A percentile compares a stretch with the other conserved stretches of the same genome.
Evolutionary conservation across 2,888 invertebrate genomes (phyloP).

Genomic region (Eumacrocentrus americanus): DNA sequence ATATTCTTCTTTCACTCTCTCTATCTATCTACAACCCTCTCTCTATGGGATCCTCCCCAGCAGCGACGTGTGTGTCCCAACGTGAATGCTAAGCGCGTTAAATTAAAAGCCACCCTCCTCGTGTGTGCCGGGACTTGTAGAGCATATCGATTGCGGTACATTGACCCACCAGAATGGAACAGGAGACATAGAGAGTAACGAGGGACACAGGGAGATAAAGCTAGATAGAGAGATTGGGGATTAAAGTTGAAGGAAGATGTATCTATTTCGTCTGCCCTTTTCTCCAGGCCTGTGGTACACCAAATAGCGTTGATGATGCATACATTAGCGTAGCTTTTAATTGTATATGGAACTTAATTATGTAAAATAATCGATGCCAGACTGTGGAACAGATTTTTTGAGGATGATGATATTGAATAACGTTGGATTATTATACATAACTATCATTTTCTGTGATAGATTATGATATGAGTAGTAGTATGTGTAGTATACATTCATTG

Average conservation of each 20-base stretch:
- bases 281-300: not conserved
- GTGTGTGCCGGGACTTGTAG: conserved; percentile 1
- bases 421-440: not conserved
- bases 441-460: not conserved
- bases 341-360: not conserved
- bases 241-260: not conserved
- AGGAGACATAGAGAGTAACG: not conserved
- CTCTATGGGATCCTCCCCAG: too few relatives aligned
- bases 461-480: not conserved
- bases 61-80: too few relatives aligned
- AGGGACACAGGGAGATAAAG: too few relatives aligned
- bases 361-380: not conserved
- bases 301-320: not conserved
- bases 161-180: conserved; percentile 5
- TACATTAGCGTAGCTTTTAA: not conserved
- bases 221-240: not conserved
- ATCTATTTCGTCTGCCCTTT: not conserved
- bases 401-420: too few relatives aligned
- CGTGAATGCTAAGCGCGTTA: too few relatives aligned
- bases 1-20: too few relatives aligned
- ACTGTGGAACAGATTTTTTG: too few relatives aligned
- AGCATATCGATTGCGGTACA: conserved; percentile 14
- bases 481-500: not conserved
- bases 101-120: not conserved
- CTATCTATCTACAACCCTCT: too few relatives aligned